phyloP scores from a whole-genome alignment of 1,140 invertebrate species.

The Brevipalpus yothersi region DNA sequence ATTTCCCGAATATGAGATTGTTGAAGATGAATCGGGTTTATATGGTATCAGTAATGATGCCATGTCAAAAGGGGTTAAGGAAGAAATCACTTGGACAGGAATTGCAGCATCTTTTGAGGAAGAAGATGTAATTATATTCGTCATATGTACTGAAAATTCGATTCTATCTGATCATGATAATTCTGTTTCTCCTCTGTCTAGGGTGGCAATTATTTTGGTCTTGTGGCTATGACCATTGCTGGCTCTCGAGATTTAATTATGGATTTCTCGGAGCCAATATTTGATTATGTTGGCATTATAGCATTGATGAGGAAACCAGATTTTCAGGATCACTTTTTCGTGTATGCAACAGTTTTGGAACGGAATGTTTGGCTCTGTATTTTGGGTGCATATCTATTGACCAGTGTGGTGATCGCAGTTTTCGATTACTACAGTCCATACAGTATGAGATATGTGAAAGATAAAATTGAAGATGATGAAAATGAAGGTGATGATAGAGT shows the following conservation, averaged over 20 bases:
- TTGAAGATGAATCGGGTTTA: neutral
- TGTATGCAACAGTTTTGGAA: conserved; percentile 86
- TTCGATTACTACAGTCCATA: neutral
- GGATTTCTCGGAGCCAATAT: conserved; percentile 83
- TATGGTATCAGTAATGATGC: neutral
- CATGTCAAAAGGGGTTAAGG: neutral
- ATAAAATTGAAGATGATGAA: neutral
- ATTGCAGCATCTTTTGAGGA: neutral
- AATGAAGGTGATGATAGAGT: neutral
- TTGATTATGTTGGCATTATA: conserved; percentile 75
- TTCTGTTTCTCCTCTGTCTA: neutral
- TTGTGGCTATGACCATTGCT: conserved; percentile 69
- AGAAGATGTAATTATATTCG: neutral
- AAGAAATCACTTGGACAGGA: neutral
- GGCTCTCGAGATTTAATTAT: conserved; percentile 79
- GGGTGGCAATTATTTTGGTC: conserved; percentile 30
- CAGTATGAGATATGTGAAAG: neutral
- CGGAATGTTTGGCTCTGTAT: conserved; percentile 61
- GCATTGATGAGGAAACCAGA: conserved; percentile 65
- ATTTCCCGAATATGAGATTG: neutral
- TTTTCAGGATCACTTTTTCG: conserved; percentile 62
- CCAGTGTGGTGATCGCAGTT: neutral
- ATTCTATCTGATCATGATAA: neutral
- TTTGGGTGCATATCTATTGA: neutral
- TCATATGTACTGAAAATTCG: neutral